These are phyloP conservation scores for Lasaia peninsularis DNA, from an alignment of 1,140 invertebrate genomes.

Conservation along the genomic window DNA sequence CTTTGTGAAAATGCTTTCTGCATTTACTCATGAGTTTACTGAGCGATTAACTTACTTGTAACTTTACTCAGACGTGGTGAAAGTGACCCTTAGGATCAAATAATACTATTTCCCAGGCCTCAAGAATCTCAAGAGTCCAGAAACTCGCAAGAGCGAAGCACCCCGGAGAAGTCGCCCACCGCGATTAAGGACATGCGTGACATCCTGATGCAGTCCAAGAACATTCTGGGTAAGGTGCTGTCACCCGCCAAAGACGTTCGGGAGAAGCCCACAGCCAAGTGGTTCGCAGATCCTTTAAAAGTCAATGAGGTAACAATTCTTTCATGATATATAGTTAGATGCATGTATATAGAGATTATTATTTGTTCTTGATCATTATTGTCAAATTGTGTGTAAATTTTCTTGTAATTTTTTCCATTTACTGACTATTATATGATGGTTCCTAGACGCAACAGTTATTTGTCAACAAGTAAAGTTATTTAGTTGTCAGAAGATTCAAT, in stretches of 20 bases:
- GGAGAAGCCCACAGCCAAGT: conserved; percentile 46
- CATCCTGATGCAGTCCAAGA: conserved; percentile 86
- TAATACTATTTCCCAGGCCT: conserved; percentile 35
- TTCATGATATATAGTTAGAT: not conserved
- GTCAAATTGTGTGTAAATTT: no score
- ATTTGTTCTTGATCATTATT: no score
- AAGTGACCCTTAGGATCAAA: no score
- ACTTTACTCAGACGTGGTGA: no score
- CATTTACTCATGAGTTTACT: no score
- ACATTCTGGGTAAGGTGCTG: conserved; percentile 87
- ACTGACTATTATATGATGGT: no score
- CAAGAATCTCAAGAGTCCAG: conserved; percentile 60
- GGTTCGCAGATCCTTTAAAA: conserved; percentile 45
- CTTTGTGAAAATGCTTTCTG: no score
- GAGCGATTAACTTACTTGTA: no score
- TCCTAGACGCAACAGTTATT: no score
- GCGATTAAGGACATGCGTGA: conserved; percentile 85
- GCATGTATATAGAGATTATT: no score
- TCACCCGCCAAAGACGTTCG: conserved; percentile 80
- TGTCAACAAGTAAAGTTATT: no score
- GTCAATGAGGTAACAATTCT: conserved; percentile 35
- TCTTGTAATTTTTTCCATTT: not conserved
- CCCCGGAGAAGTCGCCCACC: conserved; percentile 54
- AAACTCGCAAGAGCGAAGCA: conserved; percentile 39
- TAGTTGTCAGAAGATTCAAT: no score